Base-by-base conservation (phyloP, 2,113 vertebrate genomes). In the Seriola aureovittata region DNA sequence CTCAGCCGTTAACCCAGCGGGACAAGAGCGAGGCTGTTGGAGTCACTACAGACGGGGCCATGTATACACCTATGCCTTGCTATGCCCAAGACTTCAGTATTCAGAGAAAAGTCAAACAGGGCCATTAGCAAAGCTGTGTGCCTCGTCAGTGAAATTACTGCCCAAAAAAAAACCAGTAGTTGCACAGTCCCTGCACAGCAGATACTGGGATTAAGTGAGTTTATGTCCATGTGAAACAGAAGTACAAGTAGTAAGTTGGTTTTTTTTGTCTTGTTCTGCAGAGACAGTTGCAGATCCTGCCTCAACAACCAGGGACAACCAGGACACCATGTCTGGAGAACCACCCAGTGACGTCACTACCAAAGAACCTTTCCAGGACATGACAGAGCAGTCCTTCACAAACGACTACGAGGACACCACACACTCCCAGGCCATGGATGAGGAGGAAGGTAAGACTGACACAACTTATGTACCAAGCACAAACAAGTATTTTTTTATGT, bases 241-340 rank as follows among this genome's bases (percentile, higher is more conserved):
- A 64, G 60, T 34, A 23, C 36, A 54, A 60, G 14, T 40, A n/a
- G 60, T 16, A 29, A 34, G 2, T 44, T 12, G 1, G 12, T 38
- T 23, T 38, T 17, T 7, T 10, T 48, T 23, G 52, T 64, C 6
- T 44, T 38, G 0, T 8, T 71, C 17, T 58, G 19, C 86, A 96
- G 95, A 95, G 78, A 94, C 91, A 0, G 82, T 89, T 2, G 80
- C 75, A 16, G 91, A 94, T 54, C 89, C 95, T 0, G 80, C 82
- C 29, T 96, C 96, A 71, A 96, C 97, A 1, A 84, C 95, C 81
- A 96, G 96, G 0, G 97, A 99, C 76, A 95, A 96, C 0, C 95
- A 95, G 0, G 98, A 99, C 84, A 95, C 97, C 71, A 92, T 96
- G 0, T 99, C 98, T 0, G 98, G 98, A 57, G 96, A 94, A 0